Conservation (phyloP, 2,797 vertebrate genomes). For the Malurus splendens region DNA sequence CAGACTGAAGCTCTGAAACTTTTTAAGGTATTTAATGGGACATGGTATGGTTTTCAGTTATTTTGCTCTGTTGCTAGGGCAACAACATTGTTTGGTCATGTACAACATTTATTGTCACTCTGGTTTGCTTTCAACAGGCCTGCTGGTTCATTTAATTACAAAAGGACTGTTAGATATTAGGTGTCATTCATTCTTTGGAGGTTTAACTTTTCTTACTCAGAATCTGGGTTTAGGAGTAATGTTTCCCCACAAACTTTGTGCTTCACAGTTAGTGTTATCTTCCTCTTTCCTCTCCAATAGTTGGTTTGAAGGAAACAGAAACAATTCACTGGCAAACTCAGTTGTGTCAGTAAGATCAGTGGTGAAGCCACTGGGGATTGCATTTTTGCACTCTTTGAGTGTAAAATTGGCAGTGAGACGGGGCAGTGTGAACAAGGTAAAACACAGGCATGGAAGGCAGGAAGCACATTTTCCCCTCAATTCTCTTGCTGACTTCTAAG, state of each 20-base stretch:
- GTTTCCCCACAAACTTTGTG: background rate
- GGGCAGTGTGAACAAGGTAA: background rate
- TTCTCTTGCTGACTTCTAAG: background rate
- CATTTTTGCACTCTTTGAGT: background rate
- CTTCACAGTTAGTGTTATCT: background rate
- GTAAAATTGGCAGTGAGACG: background rate
- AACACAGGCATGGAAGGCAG: background rate
- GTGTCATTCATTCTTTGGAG: background rate
- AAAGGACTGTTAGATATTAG: background rate
- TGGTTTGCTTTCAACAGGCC: background rate
- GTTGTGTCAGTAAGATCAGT: background rate
- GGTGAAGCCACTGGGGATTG: background rate
- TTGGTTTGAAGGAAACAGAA: background rate
- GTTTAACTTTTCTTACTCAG: background rate
- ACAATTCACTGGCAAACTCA: background rate
- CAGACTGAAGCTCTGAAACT: conserved; percentile 95
- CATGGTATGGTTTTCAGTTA: background rate
- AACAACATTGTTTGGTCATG: background rate
- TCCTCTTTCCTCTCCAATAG: background rate
- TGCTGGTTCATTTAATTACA: background rate
- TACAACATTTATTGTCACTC: background rate
- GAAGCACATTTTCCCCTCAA: background rate
- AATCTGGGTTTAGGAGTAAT: background rate
- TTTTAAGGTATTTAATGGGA: conserved; percentile 80
- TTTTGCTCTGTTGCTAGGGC: background rate